Evolutionary conservation across 2,888 invertebrate genomes (phyloP), one percentile per base, ranked within the genome.

Genomic region (Nomada fabriciana): DNA sequence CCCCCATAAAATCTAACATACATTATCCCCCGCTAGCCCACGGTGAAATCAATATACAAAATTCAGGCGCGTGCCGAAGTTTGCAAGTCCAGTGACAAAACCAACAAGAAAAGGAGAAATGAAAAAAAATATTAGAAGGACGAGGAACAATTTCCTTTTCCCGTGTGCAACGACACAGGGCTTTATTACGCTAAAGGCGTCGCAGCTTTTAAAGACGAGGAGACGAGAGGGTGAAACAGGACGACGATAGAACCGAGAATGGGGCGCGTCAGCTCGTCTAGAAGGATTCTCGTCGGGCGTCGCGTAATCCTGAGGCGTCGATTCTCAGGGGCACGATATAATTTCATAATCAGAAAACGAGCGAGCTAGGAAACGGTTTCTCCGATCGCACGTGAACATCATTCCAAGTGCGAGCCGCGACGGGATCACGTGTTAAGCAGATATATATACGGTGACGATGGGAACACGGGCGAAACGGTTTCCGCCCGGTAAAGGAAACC

Each of bases 341-440:
- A 87, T 87, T 87, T 87, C 81, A 87, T 87, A 87, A 87, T 87
- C 87, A 83, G 79, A 76, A 76, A 79, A 83, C 87, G 85, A 87
- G 73, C 73, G 83, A 68, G 74, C 61, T 60, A 64, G 77, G 60
- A 87, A 85, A 87, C 86, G 87, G 85, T 85, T 83, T 80, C 87
- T 75, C 81, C 83, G 85, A 87, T 85, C 87, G 81, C 61, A 83
- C 85, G 87, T 87, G 87, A 85, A 87, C 70, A 72, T 59, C 75
- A 42, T 85, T 72, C 73, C 75, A 85, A 87, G 75, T 80, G 71
- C 50, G n/a, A 25, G 68, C 50, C 73, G 13, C 53, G 63, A 50
- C 55, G 47, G 67, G 81, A 84, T 86, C 87, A 86, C 76, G 84
- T 72, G 82, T 86, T 84, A 83, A 81, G 57, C 67, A 80, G 77